Base-by-base conservation (phyloP, 2,797 vertebrate species). In the Staurois parvus region DNA sequence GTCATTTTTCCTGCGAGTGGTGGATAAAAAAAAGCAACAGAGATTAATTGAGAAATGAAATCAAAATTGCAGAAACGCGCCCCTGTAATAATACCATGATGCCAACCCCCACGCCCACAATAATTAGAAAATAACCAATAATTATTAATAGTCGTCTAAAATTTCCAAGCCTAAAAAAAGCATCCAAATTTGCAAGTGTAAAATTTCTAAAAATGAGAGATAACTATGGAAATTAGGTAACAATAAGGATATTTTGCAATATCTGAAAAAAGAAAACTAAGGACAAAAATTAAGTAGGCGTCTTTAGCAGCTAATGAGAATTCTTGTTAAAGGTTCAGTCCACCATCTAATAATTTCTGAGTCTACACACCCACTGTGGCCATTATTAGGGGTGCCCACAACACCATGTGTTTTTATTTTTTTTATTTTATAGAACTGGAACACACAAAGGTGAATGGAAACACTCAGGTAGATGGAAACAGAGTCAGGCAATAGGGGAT, bases 21-120 rank as follows among this genome's bases (percentile, higher is more conserved):
- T 24, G 34, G 40, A 79, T 32, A 12, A 28, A 79, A 79, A 59
- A 79, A 69, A 30, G 19, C 67, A 79, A 79, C 34, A 45, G 26
- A 45, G 15, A 64, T 45, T 68, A 32, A 69, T 79, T 48, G 26
- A 15, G 28, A 42, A 69, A 69, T 45, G n/a, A 79, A 45, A 79
- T 68, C 5, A 45, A 48, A 12, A 29, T 29, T 68, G 21, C 15
- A 48, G 45, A 69, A 67, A 45, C 11, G 15, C 30, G 1, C 15
- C 24, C 40, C 10, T 21, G 3, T 24, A 21, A 3, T 26, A 17
- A 45, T 30, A 2, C 17, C 17, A 4, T 10, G n/a, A 66, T 42
- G 37, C 10, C 19, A 4, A 8, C 10, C 8, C 7, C 17, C 40
- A 69, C 40, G 13, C 0, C 64, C 5, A 19, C 37, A 8, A 17